Conservation (phyloP, 1,140 invertebrate genomes). For the Bombus confusus region DNA sequence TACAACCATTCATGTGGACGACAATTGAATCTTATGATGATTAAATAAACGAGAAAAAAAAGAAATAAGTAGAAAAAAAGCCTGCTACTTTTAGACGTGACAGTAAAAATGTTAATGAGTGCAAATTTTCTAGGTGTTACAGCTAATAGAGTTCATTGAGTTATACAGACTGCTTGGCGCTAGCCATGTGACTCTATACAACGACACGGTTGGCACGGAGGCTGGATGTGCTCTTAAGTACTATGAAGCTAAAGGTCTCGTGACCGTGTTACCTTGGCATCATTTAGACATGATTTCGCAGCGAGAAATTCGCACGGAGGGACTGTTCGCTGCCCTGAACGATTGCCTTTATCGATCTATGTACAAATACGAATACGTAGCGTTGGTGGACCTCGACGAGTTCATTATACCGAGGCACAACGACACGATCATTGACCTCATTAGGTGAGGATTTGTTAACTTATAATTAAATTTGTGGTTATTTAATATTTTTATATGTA, state of each 20-base stretch:
- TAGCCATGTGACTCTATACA: constrained; percentile 95
- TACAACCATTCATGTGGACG: too few relatives aligned
- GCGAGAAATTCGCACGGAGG: constrained; percentile 95
- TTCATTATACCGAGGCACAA: constrained; percentile 93
- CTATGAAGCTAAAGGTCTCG: constrained; percentile 86
- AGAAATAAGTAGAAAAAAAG: background rate
- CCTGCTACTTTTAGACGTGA: background rate
- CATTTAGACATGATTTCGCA: constrained; percentile 93
- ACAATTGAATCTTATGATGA: too few relatives aligned
- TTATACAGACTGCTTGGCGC: constrained; percentile 93
- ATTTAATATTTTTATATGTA: too few relatives aligned
- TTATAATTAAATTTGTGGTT: too few relatives aligned
- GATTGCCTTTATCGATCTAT: constrained; percentile 96
- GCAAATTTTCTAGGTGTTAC: constrained; percentile 84
- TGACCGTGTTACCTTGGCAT: constrained; percentile 94
- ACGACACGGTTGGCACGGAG: constrained; percentile 91
- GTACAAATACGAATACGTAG: constrained; percentile 90
- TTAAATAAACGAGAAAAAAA: too few relatives aligned
- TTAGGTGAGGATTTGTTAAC: constrained; percentile 81
- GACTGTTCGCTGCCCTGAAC: constrained; percentile 95
- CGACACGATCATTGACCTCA: constrained; percentile 86
- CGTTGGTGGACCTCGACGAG: constrained; percentile 95
- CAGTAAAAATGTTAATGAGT: background rate
- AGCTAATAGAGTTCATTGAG: constrained; percentile 96
- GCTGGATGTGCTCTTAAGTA: constrained; percentile 90